These are phyloP conservation scores for Drosophila athabasca DNA, from an alignment of 1,140 invertebrate species.

Conservation along the genomic window DNA sequence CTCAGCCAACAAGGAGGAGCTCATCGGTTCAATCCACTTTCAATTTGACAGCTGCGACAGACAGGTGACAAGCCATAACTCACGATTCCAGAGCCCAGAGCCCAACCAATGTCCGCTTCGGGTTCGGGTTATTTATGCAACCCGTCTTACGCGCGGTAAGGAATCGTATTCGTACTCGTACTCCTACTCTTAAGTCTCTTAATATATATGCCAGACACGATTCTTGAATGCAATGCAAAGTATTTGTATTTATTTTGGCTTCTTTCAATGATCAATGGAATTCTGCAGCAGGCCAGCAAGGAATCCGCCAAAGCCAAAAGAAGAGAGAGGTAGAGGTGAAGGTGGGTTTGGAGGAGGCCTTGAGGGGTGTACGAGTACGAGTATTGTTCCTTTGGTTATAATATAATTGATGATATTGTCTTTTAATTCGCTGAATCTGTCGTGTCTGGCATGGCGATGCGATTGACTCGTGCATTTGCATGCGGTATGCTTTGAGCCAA, in stretches of 20 bases:
- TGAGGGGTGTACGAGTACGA: background rate
- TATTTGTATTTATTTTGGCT: constrained; percentile 34
- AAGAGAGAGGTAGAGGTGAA: background rate
- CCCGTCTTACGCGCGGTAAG: constrained; percentile 52
- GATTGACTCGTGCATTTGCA: constrained; percentile 54
- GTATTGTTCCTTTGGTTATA: constrained; percentile 63
- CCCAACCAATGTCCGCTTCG: constrained; percentile 70
- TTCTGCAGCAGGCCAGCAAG: constrained; percentile 53
- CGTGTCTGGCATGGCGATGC: constrained; percentile 60
- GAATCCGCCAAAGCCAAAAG: constrained; percentile 17
- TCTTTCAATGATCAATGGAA: constrained; percentile 47
- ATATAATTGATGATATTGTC: constrained; percentile 83
- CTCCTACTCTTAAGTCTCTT: too few relatives aligned
- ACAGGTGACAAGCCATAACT: constrained; percentile 83
- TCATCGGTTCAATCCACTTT: constrained; percentile 78
- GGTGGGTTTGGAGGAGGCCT: background rate
- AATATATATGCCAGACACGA: constrained; percentile 71
- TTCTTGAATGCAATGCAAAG: constrained; percentile 48
- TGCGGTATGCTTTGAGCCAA: constrained; percentile 16
- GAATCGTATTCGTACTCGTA: background rate
- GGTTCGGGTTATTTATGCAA: constrained; percentile 63
- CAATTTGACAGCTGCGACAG: constrained; percentile 82
- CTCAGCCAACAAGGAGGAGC: constrained; percentile 19
- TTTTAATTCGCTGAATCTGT: constrained; percentile 79
- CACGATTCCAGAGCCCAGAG: constrained; percentile 41